Conservation (phyloP, 2,113 vertebrate species). For the Alosa alosa region DNA sequence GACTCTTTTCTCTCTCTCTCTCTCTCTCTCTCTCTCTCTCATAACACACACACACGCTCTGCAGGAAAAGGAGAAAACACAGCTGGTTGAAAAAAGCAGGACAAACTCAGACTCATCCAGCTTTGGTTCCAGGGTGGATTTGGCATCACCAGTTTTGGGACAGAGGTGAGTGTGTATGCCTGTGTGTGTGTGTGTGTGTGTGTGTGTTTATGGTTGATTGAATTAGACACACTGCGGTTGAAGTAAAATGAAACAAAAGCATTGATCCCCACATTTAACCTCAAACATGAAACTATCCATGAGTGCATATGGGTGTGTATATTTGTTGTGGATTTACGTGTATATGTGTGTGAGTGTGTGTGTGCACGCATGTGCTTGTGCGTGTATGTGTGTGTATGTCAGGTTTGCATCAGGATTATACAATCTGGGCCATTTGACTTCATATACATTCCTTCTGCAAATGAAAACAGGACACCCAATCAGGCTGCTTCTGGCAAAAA, state of each 20-base stretch:
- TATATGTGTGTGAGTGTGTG: background rate
- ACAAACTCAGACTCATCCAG: background rate
- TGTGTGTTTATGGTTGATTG: background rate
- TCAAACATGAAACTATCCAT: background rate
- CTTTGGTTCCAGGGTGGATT: constrained; percentile 16
- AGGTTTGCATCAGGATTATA: constrained; percentile 13
- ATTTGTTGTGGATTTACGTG: background rate
- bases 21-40: background rate
- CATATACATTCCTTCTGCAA: constrained; percentile 10
- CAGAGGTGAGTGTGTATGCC: background rate
- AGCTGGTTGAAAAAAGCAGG: background rate
- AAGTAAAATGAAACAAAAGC: background rate
- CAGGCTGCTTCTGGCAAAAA: constrained; percentile 13
- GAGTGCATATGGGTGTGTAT: background rate
- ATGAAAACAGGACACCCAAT: constrained; percentile 16
- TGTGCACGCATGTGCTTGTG: background rate
- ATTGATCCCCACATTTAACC: background rate
- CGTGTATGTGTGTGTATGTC: background rate
- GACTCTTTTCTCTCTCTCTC: background rate
- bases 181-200: constrained; percentile 3
- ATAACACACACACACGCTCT: background rate
- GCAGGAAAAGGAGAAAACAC: background rate
- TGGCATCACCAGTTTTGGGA: constrained; percentile 15
- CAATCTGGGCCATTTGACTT: background rate
- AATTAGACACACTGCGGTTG: background rate